A percentile compares a stretch with the other conserved stretches of the same genome.
Conservation (phyloP, 2,113 vertebrate species). For the Oenanthe melanoleuca region DNA sequence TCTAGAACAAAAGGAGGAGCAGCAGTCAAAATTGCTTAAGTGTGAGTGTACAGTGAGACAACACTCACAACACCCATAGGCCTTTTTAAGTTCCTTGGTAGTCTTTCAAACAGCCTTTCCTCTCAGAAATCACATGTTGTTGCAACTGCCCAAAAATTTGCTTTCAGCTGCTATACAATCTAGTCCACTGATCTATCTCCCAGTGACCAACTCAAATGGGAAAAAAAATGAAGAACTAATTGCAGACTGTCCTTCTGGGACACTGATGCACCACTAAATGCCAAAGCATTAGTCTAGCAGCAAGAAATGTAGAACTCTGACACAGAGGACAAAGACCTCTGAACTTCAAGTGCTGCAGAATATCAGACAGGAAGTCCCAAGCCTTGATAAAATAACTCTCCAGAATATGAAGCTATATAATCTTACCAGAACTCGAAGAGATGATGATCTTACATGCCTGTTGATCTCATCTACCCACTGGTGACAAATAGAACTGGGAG, state of each 20-base stretch:
- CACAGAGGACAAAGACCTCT: background rate
- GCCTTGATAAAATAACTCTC: background rate
- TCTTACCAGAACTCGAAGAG: conserved; percentile 90
- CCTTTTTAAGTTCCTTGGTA: background rate
- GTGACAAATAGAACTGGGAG: conserved; percentile 97
- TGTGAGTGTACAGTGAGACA: background rate
- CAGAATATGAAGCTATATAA: background rate
- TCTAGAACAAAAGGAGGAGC: background rate
- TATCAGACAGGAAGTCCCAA: fast-evolving
- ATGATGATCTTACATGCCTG: conserved; percentile 89
- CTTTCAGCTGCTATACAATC: background rate
- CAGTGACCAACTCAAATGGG: background rate
- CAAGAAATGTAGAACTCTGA: background rate
- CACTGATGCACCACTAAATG: fast-evolving
- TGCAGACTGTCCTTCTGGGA: background rate
- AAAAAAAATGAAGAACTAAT: background rate
- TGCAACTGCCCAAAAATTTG: background rate
- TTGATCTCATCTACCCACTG: conserved; percentile 99
- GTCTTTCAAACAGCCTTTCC: background rate
- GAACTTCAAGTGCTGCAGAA: background rate
- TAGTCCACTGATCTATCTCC: background rate
- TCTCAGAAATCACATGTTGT: background rate
- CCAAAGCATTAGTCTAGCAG: background rate
- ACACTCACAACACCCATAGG: background rate
- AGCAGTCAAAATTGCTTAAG: background rate